A percentile compares a stretch with the other conserved stretches of the same genome.
These are phyloP conservation scores for Maniola jurtina DNA, from an alignment of 1,140 invertebrate genomes.

Conservation along the genomic window DNA sequence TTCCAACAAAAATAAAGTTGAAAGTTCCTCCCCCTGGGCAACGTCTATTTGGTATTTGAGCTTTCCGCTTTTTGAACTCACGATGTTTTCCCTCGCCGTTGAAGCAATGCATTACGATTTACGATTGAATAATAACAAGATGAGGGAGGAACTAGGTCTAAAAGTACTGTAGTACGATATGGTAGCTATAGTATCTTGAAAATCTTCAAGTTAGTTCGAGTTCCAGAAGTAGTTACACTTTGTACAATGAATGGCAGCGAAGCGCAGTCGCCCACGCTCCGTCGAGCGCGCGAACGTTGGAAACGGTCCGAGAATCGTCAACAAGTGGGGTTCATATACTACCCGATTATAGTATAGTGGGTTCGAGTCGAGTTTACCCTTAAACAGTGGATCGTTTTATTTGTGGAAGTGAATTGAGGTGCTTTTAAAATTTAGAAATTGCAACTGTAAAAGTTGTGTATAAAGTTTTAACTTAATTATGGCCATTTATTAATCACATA, in stretches of 20 bases:
- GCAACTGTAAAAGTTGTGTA: background rate
- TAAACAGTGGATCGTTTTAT: slow-evolving; percentile 11
- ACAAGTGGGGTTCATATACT: slow-evolving; percentile 48
- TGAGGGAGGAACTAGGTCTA: too few species aligned
- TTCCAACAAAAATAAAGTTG: too few species aligned
- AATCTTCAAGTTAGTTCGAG: slow-evolving; percentile 31
- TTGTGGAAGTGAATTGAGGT: slow-evolving; percentile 4
- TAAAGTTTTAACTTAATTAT: background rate
- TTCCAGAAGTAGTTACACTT: slow-evolving; percentile 43
- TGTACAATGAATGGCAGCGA: slow-evolving; percentile 64
- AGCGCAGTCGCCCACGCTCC: slow-evolving; percentile 69
- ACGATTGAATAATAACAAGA: too few species aligned
- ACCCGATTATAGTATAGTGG: slow-evolving; percentile 13
- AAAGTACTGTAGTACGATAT: too few species aligned
- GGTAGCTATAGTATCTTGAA: background rate
- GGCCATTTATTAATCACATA: too few species aligned
- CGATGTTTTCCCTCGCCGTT: too few species aligned
- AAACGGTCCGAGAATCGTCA: slow-evolving; percentile 41
- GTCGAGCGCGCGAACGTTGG: slow-evolving; percentile 67
- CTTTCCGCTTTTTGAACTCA: too few species aligned
- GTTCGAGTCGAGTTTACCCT: slow-evolving; percentile 6
- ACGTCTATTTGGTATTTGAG: too few species aligned
- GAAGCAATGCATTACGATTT: too few species aligned
- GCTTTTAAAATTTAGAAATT: slow-evolving; percentile 4
- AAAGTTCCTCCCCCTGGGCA: too few species aligned